Conservation (phyloP, 2,113 vertebrate species). For the Scopus umbretta region DNA sequence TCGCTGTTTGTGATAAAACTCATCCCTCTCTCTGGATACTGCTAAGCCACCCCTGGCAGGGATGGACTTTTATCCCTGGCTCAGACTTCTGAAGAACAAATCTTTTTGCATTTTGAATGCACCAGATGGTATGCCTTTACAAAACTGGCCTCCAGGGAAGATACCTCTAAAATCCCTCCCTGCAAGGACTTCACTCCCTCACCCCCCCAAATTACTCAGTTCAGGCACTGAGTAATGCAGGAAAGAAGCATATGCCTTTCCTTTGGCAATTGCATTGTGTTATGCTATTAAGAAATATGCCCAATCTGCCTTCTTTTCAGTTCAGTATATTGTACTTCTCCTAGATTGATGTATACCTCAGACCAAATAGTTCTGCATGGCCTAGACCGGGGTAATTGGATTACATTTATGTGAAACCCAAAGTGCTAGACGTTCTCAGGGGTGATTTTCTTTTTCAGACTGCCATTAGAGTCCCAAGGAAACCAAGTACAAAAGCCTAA, state of each 20-base stretch:
- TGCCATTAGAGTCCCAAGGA: slow-evolving; percentile 45
- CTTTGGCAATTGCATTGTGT: slow-evolving; percentile 57
- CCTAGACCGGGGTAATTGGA: slow-evolving; percentile 53
- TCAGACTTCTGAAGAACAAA: slow-evolving; percentile 66
- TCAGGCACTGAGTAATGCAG: slow-evolving; percentile 18
- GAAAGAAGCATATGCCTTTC: slow-evolving; percentile 61
- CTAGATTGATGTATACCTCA: slow-evolving; percentile 57
- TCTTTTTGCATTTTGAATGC: slow-evolving; percentile 66
- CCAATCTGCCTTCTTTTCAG: slow-evolving; percentile 54
- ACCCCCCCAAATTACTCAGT: slow-evolving; percentile 15
- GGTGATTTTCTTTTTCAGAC: slow-evolving; percentile 46
- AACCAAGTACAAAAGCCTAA: slow-evolving; percentile 46
- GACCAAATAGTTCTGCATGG: slow-evolving; percentile 58
- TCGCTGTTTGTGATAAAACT: slow-evolving; percentile 53
- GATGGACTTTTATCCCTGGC: slow-evolving; percentile 67
- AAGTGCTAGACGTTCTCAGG: slow-evolving; percentile 34
- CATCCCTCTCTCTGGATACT: slow-evolving; percentile 54
- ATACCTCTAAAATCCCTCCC: slow-evolving; percentile 52
- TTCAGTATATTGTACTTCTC: slow-evolving; percentile 28
- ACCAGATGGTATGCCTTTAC: slow-evolving; percentile 65
- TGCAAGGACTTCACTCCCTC: slow-evolving; percentile 39
- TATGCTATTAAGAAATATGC: slow-evolving; percentile 58
- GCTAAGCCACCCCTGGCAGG: slow-evolving; percentile 61
- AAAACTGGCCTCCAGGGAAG: slow-evolving; percentile 53
- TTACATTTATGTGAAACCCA: slow-evolving; percentile 62